A percentile compares a stretch with the other conserved stretches of the same genome.
Evolutionary conservation across 2,888 invertebrate genomes (phyloP).

Genomic region (Hoplodrina ambigua): DNA sequence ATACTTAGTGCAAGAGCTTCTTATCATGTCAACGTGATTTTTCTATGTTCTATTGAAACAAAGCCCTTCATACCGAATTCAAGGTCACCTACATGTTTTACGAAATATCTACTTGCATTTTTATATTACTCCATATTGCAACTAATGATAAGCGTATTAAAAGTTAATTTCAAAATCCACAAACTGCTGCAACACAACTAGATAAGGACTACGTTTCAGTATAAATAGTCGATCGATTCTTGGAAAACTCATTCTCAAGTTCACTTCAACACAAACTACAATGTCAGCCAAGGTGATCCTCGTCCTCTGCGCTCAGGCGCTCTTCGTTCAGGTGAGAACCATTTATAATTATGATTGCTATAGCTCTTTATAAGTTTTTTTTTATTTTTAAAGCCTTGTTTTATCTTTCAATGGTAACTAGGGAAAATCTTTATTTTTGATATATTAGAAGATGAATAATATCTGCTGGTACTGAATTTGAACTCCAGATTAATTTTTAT

Average conservation of each 20-base stretch:
- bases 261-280: slow-evolving; percentile 18
- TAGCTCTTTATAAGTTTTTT: not conserved
- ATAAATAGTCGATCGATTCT: slow-evolving; percentile 33
- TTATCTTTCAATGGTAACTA: too few relatives aligned
- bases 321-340: slow-evolving; percentile 21
- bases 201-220: slow-evolving; percentile 24
- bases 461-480: too few relatives aligned
- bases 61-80: too few relatives aligned
- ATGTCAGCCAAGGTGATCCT: slow-evolving; percentile 33
- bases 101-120: too few relatives aligned
- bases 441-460: too few relatives aligned
- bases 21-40: not conserved
- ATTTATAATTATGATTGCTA: not conserved
- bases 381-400: too few relatives aligned
- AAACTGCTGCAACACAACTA: slow-evolving; percentile 9
- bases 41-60: not conserved
- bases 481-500: too few relatives aligned
- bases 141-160: slow-evolving; percentile 1
- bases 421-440: too few relatives aligned
- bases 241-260: slow-evolving; percentile 29
- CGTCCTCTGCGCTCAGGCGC: slow-evolving; percentile 20
- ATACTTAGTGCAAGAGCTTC: too few relatives aligned
- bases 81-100: too few relatives aligned
- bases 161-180: slow-evolving; percentile 7
- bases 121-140: slow-evolving; percentile 8